Conservation (phyloP, 1,140 invertebrate species). For the Ceratoteleas bidentatus region DNA sequence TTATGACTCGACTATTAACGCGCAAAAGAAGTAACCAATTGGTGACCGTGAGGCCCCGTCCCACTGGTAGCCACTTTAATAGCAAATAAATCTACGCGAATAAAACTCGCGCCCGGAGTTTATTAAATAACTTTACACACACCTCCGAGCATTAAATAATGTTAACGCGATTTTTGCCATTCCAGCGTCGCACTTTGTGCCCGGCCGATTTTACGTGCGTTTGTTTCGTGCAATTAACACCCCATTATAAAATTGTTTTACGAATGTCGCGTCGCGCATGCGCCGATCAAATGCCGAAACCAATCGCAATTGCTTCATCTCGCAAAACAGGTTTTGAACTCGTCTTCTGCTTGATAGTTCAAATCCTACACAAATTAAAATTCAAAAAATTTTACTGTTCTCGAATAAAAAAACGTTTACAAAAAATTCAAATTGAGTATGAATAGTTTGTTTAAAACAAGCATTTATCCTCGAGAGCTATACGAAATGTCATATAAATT, state of each 20-base stretch:
- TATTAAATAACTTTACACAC: conserved; percentile 51
- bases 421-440: no score
- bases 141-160: conserved; percentile 30
- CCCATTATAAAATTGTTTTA: conserved; percentile 33
- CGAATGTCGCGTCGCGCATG: neutral
- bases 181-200: conserved; percentile 28
- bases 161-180: conserved; percentile 22
- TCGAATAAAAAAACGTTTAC: no score
- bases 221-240: conserved; percentile 43
- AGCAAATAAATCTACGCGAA: conserved; percentile 45
- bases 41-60: conserved; percentile 8
- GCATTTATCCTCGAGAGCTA: no score
- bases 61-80: conserved; percentile 41
- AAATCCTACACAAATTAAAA: no score
- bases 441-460: no score
- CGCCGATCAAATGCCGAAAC: conserved; percentile 12
- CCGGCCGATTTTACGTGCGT: conserved; percentile 7
- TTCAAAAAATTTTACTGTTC: no score
- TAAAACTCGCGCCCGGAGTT: conserved; percentile 34
- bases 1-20: conserved; percentile 43
- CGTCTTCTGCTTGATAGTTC: no score
- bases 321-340: neutral
- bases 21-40: conserved; percentile 43
- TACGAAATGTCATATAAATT: no score
- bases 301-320: conserved; percentile 18